These are phyloP conservation scores for Macrotis lagotis DNA, from an alignment of 2,113 vertebrate species.

Conservation along the genomic window DNA sequence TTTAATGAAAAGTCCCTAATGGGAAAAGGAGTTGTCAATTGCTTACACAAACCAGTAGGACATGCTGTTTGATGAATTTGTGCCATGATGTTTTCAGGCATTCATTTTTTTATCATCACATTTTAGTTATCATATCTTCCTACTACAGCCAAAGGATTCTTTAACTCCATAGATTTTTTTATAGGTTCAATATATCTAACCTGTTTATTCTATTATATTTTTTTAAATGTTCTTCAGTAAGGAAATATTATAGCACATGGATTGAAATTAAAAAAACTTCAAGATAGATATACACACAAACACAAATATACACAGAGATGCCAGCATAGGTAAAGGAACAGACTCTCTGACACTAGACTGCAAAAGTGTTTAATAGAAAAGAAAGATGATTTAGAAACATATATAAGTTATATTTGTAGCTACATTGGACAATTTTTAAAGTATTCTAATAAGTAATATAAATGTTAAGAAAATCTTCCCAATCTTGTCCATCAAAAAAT, in stretches of 20 bases:
- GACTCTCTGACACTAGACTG: not conserved
- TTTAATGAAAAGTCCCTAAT: conserved; percentile 44
- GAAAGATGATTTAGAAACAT: not conserved
- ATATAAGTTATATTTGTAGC: not conserved
- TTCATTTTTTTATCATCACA: conserved; percentile 61
- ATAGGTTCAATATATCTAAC: conserved; percentile 5
- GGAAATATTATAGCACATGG: conserved; percentile 18
- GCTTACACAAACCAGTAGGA: conserved; percentile 64
- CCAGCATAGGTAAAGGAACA: conserved; percentile 44
- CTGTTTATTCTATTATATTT: conserved; percentile 7
- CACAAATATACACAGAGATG: not conserved
- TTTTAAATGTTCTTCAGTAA: conserved; percentile 42
- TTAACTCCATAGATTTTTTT: conserved; percentile 38
- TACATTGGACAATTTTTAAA: not conserved
- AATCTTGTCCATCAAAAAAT: conserved; percentile 32
- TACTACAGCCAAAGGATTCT: conserved; percentile 61
- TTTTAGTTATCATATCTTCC: conserved; percentile 68
- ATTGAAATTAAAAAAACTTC: conserved; percentile 20
- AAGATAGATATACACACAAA: not conserved
- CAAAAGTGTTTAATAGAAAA: conserved; percentile 10
- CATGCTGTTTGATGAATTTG: conserved; percentile 54
- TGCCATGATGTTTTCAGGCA: conserved; percentile 65
- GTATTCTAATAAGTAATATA: not conserved
- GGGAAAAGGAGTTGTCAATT: conserved; percentile 51
- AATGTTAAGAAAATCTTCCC: conserved; percentile 1